Evolutionary conservation across 2,113 vertebrate genomes (phyloP).

Genomic region (Dinomys branickii): DNA sequence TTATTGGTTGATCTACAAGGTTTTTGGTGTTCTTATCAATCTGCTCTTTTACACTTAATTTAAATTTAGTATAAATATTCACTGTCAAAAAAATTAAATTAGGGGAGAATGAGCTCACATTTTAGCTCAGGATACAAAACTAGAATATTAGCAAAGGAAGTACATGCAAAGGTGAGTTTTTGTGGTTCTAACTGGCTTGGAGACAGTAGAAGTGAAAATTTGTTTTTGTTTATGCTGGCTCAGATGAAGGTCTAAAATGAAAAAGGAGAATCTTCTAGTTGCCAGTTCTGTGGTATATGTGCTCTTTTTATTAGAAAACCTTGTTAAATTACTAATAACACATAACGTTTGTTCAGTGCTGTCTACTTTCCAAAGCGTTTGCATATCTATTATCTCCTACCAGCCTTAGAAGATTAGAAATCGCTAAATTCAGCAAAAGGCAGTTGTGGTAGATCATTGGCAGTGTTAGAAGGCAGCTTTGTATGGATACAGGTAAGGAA

Average conservation of each 20-base stretch:
- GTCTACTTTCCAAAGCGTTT: constrained; percentile 61
- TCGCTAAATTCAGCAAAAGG: constrained; percentile 26
- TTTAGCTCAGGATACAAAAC: constrained; percentile 78
- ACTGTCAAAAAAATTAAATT: constrained; percentile 85
- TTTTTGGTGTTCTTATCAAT: constrained; percentile 86
- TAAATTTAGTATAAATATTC: constrained; percentile 86
- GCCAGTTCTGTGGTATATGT: constrained; percentile 26
- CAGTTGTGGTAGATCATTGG: constrained; percentile 15
- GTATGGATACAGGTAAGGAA: constrained; percentile 16
- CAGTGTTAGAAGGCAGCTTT: neutral
- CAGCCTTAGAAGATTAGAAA: constrained; percentile 25
- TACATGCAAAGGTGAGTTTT: constrained; percentile 72
- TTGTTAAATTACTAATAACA: constrained; percentile 72
- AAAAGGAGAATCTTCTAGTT: constrained; percentile 5
- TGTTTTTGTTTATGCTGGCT: constrained; percentile 49
- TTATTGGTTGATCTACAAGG: constrained; percentile 85
- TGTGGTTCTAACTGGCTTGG: constrained; percentile 20
- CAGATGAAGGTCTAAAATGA: constrained; percentile 29
- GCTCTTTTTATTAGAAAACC: constrained; percentile 75
- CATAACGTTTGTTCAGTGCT: constrained; percentile 36
- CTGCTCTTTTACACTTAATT: constrained; percentile 86
- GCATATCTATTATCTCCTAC: constrained; percentile 54
- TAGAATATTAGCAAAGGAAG: constrained; percentile 79
- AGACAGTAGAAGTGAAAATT: constrained; percentile 57
- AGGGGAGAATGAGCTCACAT: constrained; percentile 82